phyloP scores from a whole-genome alignment of 2,113 vertebrate species.

The Ciconia maguari region DNA sequence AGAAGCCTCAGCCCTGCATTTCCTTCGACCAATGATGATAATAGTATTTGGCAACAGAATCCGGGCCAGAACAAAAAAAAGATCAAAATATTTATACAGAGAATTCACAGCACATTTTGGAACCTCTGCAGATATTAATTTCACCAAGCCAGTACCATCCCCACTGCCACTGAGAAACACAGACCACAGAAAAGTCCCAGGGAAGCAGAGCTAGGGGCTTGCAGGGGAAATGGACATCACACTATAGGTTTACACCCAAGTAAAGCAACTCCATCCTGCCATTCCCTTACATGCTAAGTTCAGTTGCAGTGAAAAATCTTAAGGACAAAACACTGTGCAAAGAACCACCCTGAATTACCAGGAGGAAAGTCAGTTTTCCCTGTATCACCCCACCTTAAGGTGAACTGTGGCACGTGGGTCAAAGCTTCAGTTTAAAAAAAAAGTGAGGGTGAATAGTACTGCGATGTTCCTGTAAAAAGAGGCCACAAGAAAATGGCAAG shows the following conservation, averaged over 20 bases:
- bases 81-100: not conserved
- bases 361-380: not conserved
- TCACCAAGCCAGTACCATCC: not conserved
- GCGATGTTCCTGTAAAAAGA: rapidly evolving
- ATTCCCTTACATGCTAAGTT: not conserved
- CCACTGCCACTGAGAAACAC: rapidly evolving
- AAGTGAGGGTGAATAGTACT: not conserved
- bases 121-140: not conserved
- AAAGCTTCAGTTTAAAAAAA: not conserved
- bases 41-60: slow-evolving; percentile 13
- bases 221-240: not conserved
- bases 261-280: not conserved
- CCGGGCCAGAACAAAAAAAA: slow-evolving; percentile 8
- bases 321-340: not conserved
- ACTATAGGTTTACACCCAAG: not conserved
- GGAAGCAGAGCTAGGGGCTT: not conserved
- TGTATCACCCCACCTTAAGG: not conserved
- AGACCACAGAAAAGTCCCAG: not conserved
- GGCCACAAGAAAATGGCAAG: not conserved
- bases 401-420: not conserved
- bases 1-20: not conserved
- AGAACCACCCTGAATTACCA: not conserved
- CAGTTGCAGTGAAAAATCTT: not conserved
- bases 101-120: not conserved
- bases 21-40: slow-evolving; percentile 2